Evolutionary conservation across 2,888 invertebrate genomes (phyloP), one percentile per base, ranked within the genome.

Genomic region (Lepetodrilus schrolli): DNA sequence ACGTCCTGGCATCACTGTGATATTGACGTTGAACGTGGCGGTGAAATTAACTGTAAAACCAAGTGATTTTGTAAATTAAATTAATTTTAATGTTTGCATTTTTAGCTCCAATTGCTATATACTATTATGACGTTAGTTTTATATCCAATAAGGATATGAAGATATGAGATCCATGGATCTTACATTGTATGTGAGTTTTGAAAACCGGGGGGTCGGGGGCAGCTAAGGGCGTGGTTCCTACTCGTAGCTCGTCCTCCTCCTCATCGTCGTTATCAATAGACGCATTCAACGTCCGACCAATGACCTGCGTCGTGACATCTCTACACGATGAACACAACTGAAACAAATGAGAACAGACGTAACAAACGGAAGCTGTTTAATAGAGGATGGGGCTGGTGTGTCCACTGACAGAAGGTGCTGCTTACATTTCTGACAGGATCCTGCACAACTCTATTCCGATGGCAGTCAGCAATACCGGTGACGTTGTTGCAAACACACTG

Each of bases 401-500:
- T n/a, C n/a, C n/a, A n/a, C n/a, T n/a, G 10, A 2, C 1, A 65
- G 30, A n/a, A 2, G 7, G 21, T 23, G 3, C 20, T 2, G 34
- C 38, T 43, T n/a, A 68, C 68, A 21, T 23, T 30, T 21, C 68
- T 17, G 47, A 47, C 68, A 1, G 68, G 68, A 30, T 68, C 68
- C 26, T 68, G 68, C 4, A 68, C 47, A 10, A 26, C 68, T 68
- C 68, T 68, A 26, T 68, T 68, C 5, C 4, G 26, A 3, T 47
- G 47, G 47, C 68, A 68, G 47, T 68, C 47, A 4, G 34, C 38
- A n/a, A 47, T 68, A 7, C 38, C 37, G 10, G 68, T 68, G 47
- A 68, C n/a, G 43, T 38, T 68, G 43, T 38, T 38, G 34, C 68
- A 68, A 21, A 68, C n/a, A 47, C 68, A 68, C 68, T 68, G 68